These are phyloP conservation scores for Cyanistes caeruleus DNA, from an alignment of 2,113 vertebrate species.

Conservation along the genomic window DNA sequence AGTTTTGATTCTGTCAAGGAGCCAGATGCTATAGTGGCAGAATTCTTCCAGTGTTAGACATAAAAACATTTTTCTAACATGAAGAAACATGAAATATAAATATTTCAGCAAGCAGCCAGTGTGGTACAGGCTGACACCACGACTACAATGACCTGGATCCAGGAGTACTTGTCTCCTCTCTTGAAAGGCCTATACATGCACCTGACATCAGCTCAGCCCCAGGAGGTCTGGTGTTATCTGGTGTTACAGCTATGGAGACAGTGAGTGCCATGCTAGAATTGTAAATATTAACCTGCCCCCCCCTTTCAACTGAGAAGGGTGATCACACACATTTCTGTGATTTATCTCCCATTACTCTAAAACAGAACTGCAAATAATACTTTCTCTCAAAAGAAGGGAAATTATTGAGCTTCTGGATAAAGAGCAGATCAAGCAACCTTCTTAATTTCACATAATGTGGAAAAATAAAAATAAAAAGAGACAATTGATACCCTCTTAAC, in stretches of 20 bases:
- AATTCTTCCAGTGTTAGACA: neutral
- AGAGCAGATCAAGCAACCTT: neutral
- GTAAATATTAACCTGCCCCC: neutral
- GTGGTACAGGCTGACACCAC: neutral
- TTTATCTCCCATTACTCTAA: neutral
- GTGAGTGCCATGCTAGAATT: neutral
- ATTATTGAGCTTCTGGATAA: neutral
- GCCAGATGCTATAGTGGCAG: neutral
- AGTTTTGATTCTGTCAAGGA: neutral
- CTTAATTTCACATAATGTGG: neutral
- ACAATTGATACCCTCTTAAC: neutral
- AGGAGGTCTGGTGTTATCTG: neutral
- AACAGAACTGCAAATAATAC: neutral
- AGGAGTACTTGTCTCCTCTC: neutral
- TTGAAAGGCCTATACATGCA: neutral
- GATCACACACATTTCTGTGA: neutral
- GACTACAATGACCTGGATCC: neutral
- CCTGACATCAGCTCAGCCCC: neutral
- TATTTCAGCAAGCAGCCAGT: neutral
- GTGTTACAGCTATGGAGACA: neutral
- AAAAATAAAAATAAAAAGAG: neutral
- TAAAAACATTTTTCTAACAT: neutral
- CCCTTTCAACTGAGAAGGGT: accelerated
- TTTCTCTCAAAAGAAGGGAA: neutral
- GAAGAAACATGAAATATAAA: too few species aligned